Conservation (phyloP, 2,797 vertebrate genomes). For the Leucoraja ocellata region DNA sequence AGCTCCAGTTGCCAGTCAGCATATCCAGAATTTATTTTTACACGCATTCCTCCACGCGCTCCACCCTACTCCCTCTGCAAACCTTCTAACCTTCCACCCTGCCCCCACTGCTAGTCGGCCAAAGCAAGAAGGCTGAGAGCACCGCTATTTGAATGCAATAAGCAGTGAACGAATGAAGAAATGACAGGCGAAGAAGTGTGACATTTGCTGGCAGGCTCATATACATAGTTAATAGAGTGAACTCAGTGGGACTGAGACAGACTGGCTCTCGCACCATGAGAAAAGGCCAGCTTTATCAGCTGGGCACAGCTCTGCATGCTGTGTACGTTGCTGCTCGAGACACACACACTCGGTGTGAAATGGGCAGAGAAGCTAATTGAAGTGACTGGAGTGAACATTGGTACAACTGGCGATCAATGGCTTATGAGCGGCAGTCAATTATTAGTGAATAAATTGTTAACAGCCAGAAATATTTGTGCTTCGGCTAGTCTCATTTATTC, state of each 20-base stretch:
- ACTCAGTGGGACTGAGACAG: conserved; percentile 37
- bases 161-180: conserved; percentile 20
- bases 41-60: background rate
- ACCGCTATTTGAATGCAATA: conserved; percentile 29
- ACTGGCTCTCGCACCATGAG: conserved; percentile 32
- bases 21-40: conserved; percentile 3
- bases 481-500: background rate
- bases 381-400: background rate
- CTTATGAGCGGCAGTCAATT: background rate
- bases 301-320: conserved; percentile 33
- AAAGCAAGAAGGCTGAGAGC: background rate
- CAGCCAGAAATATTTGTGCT: background rate
- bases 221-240: conserved; percentile 37
- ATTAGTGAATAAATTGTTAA: conserved; percentile 1
- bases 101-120: background rate
- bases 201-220: conserved; percentile 35
- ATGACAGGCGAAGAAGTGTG: conserved; percentile 30
- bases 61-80: background rate
- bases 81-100: background rate
- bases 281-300: conserved; percentile 32
- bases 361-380: conserved; percentile 32
- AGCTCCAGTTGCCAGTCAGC: background rate
- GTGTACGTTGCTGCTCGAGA: conserved; percentile 24
- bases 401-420: background rate
- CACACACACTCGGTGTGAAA: conserved; percentile 33